A percentile compares a stretch with the other conserved stretches of the same genome.
Conservation (phyloP, 1,140 invertebrate genomes). For the Drosophila miranda region DNA sequence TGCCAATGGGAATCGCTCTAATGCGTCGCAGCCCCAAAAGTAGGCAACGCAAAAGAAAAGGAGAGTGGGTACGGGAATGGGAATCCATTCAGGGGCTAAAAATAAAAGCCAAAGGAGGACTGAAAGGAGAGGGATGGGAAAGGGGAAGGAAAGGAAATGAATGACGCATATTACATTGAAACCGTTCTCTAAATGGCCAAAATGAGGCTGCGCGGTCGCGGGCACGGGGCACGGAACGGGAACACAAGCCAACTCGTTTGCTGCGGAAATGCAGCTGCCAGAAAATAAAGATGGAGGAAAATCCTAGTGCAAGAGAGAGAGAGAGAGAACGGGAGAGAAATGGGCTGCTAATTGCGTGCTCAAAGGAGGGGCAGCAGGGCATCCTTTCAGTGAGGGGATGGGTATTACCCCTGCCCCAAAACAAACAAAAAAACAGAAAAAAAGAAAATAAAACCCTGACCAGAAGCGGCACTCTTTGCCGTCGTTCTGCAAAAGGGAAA, state of each 20-base stretch:
- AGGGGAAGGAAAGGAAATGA: constrained; percentile 14
- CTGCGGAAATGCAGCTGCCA: constrained; percentile 45
- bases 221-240: constrained; percentile 11
- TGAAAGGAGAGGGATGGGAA: too few relatives aligned
- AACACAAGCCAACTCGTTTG: constrained; percentile 57
- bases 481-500: too few relatives aligned
- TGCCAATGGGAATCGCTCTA: constrained; percentile 2
- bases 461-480: too few relatives aligned
- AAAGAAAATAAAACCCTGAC: background rate
- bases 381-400: background rate
- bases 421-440: background rate
- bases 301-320: constrained; percentile 7
- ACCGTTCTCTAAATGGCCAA: constrained; percentile 32
- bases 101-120: constrained; percentile 28
- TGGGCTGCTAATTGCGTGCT: constrained; percentile 52
- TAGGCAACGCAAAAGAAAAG: constrained; percentile 27
- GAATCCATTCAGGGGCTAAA: constrained; percentile 39
- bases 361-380: constrained; percentile 19
- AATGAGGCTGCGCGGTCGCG: constrained; percentile 16
- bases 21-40: constrained; percentile 51
- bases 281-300: constrained; percentile 21
- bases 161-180: constrained; percentile 50
- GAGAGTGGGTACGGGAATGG: background rate
- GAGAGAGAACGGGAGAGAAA: constrained; percentile 21
- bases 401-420: constrained; percentile 20